These are phyloP conservation scores for Neoarius graeffei DNA, from an alignment of 2,113 vertebrate species.

Conservation along the genomic window DNA sequence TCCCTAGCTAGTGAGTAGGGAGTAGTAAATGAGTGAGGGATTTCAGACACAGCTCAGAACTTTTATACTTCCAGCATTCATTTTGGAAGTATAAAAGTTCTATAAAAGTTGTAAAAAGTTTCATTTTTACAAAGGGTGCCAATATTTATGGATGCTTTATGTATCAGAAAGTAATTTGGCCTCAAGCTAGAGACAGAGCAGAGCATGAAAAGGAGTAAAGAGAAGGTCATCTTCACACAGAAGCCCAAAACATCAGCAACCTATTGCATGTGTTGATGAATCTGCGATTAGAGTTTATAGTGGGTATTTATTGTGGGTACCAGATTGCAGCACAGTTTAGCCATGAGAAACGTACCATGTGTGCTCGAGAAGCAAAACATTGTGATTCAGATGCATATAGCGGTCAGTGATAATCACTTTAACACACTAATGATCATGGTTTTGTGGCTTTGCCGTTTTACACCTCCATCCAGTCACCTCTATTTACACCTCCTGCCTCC, in stretches of 20 bases:
- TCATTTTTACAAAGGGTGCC: neutral
- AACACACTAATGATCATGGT: constrained; percentile 64
- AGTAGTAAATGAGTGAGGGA: too few relatives aligned
- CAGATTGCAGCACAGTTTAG: neutral
- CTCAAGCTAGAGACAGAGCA: constrained; percentile 8
- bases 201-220: constrained; percentile 15
- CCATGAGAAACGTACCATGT: neutral
- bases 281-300: constrained; percentile 43
- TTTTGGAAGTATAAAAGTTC: too few relatives aligned
- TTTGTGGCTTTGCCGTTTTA: constrained; percentile 63
- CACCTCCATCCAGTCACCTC: neutral
- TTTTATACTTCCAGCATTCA: neutral
- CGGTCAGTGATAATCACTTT: constrained; percentile 10
- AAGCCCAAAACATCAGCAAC: constrained; percentile 29
- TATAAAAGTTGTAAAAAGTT: too few relatives aligned
- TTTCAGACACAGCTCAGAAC: too few relatives aligned
- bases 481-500: constrained; percentile 9
- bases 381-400: neutral
- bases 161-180: constrained; percentile 32
- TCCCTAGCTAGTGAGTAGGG: too few relatives aligned
- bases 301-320: too few relatives aligned
- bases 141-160: neutral
- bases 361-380: neutral
- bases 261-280: constrained; percentile 46
- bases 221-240: constrained; percentile 38